These are phyloP conservation scores for Chelonoidis abingdonii DNA, from an alignment of 2,113 vertebrate species.

Conservation along the genomic window DNA sequence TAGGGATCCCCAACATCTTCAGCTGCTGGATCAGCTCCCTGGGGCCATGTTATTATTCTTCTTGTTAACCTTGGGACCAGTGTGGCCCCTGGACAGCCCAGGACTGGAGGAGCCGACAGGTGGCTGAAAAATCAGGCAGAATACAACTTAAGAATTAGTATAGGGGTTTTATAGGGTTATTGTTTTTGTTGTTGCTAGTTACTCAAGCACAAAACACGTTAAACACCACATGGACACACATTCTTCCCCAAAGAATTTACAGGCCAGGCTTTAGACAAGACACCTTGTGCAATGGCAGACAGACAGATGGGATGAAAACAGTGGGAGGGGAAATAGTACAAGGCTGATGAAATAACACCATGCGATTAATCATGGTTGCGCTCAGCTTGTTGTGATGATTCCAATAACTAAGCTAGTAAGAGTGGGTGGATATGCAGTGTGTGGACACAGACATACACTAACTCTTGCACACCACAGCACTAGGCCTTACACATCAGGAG, in stretches of 20 bases:
- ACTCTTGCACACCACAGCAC: neutral
- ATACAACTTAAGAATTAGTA: too few relatives aligned
- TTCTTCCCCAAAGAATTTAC: neutral
- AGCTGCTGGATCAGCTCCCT: too few relatives aligned
- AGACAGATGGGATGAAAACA: neutral
- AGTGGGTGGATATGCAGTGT: neutral
- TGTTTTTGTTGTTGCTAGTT: too few relatives aligned
- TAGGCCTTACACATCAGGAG: neutral
- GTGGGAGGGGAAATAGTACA: neutral
- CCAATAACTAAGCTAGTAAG: neutral
- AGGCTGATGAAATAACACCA: neutral
- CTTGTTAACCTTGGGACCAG: too few relatives aligned
- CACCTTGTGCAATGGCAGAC: neutral
- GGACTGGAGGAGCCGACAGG: too few relatives aligned
- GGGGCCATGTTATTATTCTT: too few relatives aligned
- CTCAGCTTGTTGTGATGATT: neutral
- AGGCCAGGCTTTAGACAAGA: neutral
- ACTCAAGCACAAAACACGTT: neutral
- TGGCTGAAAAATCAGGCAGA: too few relatives aligned
- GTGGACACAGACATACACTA: neutral
- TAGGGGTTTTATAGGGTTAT: too few relatives aligned
- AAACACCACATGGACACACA: neutral
- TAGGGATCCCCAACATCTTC: too few relatives aligned
- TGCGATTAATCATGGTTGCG: neutral
- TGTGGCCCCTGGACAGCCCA: too few relatives aligned